Conservation (phyloP, 2,888 invertebrate species). For the Cephus spinipes region DNA sequence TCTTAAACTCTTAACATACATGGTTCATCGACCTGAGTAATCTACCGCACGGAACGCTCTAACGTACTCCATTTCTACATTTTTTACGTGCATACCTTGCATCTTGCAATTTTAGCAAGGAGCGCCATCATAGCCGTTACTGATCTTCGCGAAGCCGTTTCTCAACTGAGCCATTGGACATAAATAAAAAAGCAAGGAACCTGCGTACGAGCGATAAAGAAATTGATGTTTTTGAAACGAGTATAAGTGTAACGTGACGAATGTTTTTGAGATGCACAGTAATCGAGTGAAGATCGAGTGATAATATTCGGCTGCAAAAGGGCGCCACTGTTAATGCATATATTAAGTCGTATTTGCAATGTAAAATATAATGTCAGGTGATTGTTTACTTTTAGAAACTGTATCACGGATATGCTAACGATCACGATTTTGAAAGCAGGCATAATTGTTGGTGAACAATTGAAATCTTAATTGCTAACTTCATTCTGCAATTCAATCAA, state of each 20-base stretch:
- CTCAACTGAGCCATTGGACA: conserved; percentile 20
- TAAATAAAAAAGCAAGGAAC: conserved; percentile 1
- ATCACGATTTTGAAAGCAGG: neutral
- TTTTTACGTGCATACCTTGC: conserved; percentile 40
- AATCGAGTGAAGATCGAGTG: neutral
- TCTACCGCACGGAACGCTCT: conserved; percentile 22
- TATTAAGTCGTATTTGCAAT: neutral
- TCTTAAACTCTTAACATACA: neutral
- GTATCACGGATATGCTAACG: neutral
- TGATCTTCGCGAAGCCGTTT: conserved; percentile 10
- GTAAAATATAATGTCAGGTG: neutral
- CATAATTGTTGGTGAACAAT: conserved; percentile 10
- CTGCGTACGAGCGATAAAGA: conserved; percentile 12
- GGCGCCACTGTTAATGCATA: neutral
- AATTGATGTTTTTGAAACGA: conserved; percentile 1
- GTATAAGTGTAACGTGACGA: conserved; percentile 5
- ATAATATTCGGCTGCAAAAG: neutral
- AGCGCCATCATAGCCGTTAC: conserved; percentile 41
- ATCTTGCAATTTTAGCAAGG: conserved; percentile 41
- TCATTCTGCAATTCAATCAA: conserved; percentile 16
- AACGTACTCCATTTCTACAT: neutral
- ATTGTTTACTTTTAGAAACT: neutral
- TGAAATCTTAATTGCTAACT: conserved; percentile 24
- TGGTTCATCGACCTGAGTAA: neutral
- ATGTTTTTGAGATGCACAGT: conserved; percentile 23